Base-by-base conservation (phyloP, 2,797 vertebrate species). In the Toxotes lorentzi region DNA sequence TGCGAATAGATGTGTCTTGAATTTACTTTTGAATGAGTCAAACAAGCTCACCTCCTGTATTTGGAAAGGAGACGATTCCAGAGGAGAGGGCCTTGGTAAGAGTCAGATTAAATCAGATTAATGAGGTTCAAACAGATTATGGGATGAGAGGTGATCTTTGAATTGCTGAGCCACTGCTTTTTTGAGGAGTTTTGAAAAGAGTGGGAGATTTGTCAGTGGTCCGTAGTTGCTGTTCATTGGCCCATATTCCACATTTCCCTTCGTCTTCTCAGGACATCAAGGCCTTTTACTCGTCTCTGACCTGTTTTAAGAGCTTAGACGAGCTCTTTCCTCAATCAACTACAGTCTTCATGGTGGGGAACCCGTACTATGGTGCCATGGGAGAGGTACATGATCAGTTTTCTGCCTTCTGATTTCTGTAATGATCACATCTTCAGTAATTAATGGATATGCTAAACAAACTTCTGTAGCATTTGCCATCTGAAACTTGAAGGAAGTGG, bases 291-390 rank as follows among this genome's bases (percentile, higher is more conserved):
- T 97, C 96, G 0, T 95, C 92, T 59, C 93, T 95, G 85, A 95
- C 94, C 57, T 93, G 71, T 75, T 97, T 97, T 86, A 97, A 92
- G 91, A 98, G 96, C 57, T 81, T 99, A 87, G 96, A 96, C 51
- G 97, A 99, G 64, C 94, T 99, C 58, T 99, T 98, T 90, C 96
- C 97, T 80, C 94, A 92, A 51, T 88, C 93, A 76, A 97, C 95
- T 71, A 90, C 90, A 1, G 97, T 97, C 73, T 99, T 99, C 92
- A 99, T 99, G 98, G 94, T 99, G 90, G 98, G 97, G 75, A 96
- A 95, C 70, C 97, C 98, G 8, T 99, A 98, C 92, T 99, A 99
- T 0, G 97, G 97, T 40, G 96, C 97, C 88, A 96, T 96, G 93
- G 98, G 98, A 88, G 97, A 99, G 95, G 98, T 99, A 87, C 10